Evolutionary conservation across 2,113 vertebrate genomes (phyloP).

Genomic region (Cochlearius cochlearius): DNA sequence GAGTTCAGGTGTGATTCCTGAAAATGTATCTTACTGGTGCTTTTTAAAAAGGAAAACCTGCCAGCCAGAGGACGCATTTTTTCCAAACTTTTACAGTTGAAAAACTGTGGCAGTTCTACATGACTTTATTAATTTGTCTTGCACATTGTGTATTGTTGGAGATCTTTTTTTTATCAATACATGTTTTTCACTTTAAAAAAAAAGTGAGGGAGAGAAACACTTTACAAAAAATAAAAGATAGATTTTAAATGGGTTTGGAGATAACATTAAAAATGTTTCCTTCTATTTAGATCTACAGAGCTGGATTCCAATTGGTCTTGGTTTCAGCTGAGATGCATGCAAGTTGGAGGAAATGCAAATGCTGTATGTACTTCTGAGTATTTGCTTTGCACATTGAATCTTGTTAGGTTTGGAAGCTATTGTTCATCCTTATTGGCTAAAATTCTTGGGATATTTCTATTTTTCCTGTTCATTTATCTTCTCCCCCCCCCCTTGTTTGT

Average conservation of each 20-base stretch:
- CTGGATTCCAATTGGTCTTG: slow-evolving; percentile 97
- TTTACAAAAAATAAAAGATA: neutral
- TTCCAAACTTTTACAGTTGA: neutral
- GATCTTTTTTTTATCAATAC: neutral
- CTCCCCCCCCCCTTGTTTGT: neutral
- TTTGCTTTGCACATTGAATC: neutral
- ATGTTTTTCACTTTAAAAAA: too few relatives aligned
- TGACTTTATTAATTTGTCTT: neutral
- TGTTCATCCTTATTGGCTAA: neutral
- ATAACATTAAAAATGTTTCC: neutral
- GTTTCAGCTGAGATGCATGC: slow-evolving; percentile 97
- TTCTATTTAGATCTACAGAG: slow-evolving; percentile 87
- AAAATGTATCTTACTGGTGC: neutral
- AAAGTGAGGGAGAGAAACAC: neutral
- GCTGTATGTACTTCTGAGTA: slow-evolving; percentile 78
- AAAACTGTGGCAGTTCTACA: neutral
- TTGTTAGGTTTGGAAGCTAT: neutral
- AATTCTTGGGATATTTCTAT: neutral
- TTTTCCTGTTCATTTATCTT: neutral
- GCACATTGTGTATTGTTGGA: neutral
- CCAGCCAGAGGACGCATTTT: neutral
- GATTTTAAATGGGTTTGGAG: neutral
- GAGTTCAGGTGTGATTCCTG: neutral
- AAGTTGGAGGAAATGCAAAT: slow-evolving; percentile 92
- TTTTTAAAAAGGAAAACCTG: neutral